Conservation (phyloP, 2,797 vertebrate species). For the Darevskia nairensis region DNA sequence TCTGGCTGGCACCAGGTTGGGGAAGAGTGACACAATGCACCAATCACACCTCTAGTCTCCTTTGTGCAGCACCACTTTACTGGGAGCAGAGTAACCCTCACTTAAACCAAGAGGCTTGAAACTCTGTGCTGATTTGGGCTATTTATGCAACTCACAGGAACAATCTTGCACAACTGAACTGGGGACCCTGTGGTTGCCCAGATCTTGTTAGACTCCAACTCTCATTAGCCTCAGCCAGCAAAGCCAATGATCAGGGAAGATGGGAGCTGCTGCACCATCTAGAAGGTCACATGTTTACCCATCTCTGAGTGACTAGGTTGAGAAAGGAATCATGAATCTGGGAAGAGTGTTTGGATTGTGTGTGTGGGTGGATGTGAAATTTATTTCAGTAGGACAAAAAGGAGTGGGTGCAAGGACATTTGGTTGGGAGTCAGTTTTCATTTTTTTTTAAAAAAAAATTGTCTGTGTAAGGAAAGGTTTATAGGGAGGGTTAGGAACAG, state of each 20-base stretch:
- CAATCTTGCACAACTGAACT: background rate
- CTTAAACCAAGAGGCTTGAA: background rate
- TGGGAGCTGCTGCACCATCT: background rate
- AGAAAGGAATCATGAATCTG: background rate
- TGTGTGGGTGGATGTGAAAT: slow-evolving; percentile 19
- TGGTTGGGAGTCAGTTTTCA: slow-evolving; percentile 8
- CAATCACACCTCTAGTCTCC: background rate
- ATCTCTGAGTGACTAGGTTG: background rate
- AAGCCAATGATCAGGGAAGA: too few species aligned
- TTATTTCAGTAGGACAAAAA: slow-evolving; percentile 28
- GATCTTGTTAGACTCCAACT: too few species aligned
- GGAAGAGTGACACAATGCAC: background rate
- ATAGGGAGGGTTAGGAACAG: background rate
- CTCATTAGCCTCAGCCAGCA: too few species aligned
- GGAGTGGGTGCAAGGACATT: slow-evolving; percentile 24
- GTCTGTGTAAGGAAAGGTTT: background rate
- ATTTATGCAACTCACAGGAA: background rate
- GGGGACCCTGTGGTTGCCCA: too few species aligned
- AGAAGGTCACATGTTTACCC: background rate
- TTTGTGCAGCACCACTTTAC: background rate
- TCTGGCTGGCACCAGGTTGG: too few species aligned
- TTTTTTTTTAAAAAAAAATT: background rate
- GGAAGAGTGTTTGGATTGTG: background rate
- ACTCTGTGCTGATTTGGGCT: background rate
- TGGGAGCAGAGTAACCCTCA: background rate